Base-by-base conservation (phyloP, 2,113 vertebrate genomes). In the Brachirus orientalis region DNA sequence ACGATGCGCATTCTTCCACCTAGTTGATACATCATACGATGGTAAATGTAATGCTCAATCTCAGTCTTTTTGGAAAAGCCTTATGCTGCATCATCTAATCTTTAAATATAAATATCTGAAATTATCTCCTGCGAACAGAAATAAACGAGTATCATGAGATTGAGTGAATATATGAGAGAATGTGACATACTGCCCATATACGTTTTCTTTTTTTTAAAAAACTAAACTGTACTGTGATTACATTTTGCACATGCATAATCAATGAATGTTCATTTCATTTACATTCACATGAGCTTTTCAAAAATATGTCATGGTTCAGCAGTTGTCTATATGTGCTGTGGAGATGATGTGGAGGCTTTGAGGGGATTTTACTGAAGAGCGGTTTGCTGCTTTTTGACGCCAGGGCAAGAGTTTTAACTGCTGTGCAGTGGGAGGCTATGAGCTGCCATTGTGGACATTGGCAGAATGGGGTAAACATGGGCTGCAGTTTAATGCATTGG, bases 361-460 rank as follows among this genome's bases (percentile, higher is more conserved):
- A 83, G 46, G 36, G 83, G 82, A 75, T 89, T 28, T 88, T 85
- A 56, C 53, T 57, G 75, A 83, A 79, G 73, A 63, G 79, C 74
- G 81, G 64, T 75, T 72, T 69, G 44, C 40, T 57, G 51, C 45
- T 55, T 65, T 44, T 38, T 16, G 37, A 73, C 14, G 17, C 59
- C 13, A 17, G 37, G 18, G 66, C 41, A 17, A 65, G 57, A 53
- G 22, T 47, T 77, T 63, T 70, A 40, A 12, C 65, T 37, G 56
- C 55, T 52, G 53, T 72, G 40, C 64, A 36, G 40, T 54, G 41
- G 55, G 63, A 63, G 40, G 52, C 46, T 60, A 38, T 7, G 17
- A 70, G 70, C 61, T 72, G 69, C 63, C 73, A 64, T 7, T 63
- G 60, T 69, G 6, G 43, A 43, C 50, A 52, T 69, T 81, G 54